These are phyloP conservation scores for Chelon labrosus DNA, from an alignment of 2,797 vertebrate species.

Conservation along the genomic window DNA sequence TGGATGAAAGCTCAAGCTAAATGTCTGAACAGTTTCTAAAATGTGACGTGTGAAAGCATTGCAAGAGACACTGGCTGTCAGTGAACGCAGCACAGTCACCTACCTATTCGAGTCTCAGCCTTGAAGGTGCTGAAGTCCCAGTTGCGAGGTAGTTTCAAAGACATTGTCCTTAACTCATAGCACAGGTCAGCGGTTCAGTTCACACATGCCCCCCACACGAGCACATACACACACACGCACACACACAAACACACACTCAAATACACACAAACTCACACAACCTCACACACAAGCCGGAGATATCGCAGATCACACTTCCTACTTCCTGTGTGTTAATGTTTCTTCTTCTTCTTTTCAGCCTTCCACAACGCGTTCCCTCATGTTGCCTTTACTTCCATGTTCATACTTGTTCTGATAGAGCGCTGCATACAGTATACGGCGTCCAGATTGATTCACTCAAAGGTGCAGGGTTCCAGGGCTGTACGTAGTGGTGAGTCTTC, in stretches of 20 bases:
- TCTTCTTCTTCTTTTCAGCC: conserved; percentile 70
- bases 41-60: background rate
- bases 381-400: conserved; percentile 66
- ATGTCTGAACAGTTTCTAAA: background rate
- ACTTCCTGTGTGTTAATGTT: conserved; percentile 79
- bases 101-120: conserved; percentile 92
- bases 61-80: conserved; percentile 19
- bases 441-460: conserved; percentile 16
- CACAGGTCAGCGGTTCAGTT: conserved; percentile 68
- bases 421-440: conserved; percentile 1
- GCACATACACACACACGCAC: conserved; percentile 20
- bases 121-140: conserved; percentile 96
- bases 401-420: conserved; percentile 43
- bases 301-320: conserved; percentile 81
- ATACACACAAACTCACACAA: background rate
- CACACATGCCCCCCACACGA: conserved; percentile 38
- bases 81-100: conserved; percentile 53
- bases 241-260: conserved; percentile 21
- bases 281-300: conserved; percentile 34
- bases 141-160: conserved; percentile 93
- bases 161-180: conserved; percentile 85
- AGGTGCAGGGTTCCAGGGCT: background rate
- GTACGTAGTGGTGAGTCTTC: conserved; percentile 23
- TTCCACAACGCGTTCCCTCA: conserved; percentile 67
- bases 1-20: background rate